Evolutionary conservation across 2,888 invertebrate genomes (phyloP).

Genomic region (Apodemia mormo): DNA sequence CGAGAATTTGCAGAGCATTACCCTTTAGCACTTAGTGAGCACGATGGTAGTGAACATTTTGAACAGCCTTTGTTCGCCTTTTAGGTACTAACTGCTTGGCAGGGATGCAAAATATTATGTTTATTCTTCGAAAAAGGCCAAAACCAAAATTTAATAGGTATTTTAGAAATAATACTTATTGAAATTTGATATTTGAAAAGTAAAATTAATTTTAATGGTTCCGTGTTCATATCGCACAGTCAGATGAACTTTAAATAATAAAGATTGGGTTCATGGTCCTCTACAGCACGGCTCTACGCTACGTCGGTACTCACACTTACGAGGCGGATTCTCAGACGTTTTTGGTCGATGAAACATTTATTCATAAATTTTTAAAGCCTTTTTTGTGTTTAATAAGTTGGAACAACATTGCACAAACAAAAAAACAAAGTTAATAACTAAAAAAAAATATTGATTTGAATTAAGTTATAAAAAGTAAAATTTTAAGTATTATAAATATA

Average conservation of each 20-base stretch:
- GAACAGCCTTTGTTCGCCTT: too few relatives aligned
- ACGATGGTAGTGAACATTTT: not conserved
- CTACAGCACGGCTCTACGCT: constrained; percentile 50
- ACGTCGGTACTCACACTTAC: constrained; percentile 40
- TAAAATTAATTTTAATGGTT: constrained; percentile 34
- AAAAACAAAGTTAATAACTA: not conserved
- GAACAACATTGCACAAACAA: not conserved
- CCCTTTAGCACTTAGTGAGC: not conserved
- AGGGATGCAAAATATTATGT: too few relatives aligned
- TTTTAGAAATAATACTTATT: not conserved
- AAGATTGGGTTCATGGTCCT: constrained; percentile 72
- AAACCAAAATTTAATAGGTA: not conserved
- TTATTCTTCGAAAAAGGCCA: too few relatives aligned
- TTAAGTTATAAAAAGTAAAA: too few relatives aligned
- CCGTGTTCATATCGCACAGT: constrained; percentile 46
- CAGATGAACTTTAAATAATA: constrained; percentile 70
- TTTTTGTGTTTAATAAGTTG: not conserved
- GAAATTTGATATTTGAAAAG: not conserved
- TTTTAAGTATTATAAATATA: too few relatives aligned
- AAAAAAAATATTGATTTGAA: too few relatives aligned
- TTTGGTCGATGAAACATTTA: constrained; percentile 42
- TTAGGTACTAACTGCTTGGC: not conserved
- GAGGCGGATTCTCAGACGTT: constrained; percentile 48
- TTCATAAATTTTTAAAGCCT: not conserved
- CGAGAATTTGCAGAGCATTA: not conserved